Evolutionary conservation across 2,797 vertebrate genomes (phyloP).

Genomic region (Masticophis lateralis): DNA sequence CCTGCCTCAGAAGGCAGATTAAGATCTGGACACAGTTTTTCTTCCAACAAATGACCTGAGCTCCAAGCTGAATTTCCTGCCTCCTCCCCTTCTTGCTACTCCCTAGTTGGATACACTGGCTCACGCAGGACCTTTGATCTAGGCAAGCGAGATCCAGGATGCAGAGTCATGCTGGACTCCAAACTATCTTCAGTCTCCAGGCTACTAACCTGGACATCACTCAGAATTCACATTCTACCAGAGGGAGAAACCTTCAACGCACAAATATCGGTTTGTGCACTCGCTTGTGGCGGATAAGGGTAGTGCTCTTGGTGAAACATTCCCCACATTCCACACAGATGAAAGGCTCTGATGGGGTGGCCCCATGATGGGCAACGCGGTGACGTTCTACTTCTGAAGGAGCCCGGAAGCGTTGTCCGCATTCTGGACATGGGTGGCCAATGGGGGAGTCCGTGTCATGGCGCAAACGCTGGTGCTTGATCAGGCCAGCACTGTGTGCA

Average conservation of each 20-base stretch:
- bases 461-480: conserved; percentile 67
- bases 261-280: conserved; percentile 51
- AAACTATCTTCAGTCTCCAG: neutral
- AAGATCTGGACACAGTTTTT: neutral
- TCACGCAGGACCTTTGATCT: neutral
- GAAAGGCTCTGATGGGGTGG: conserved; percentile 37
- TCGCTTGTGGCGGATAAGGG: conserved; percentile 55
- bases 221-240: neutral
- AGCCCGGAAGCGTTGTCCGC: conserved; percentile 37
- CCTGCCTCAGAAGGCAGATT: neutral
- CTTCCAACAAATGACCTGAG: neutral
- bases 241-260: conserved; percentile 20
- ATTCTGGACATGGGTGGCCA: conserved; percentile 45
- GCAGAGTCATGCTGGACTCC: neutral
- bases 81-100: neutral
- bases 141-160: neutral
- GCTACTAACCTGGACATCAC: neutral
- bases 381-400: conserved; percentile 29
- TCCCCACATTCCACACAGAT: conserved; percentile 64
- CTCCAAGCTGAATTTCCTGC: neutral
- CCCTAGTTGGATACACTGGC: neutral
- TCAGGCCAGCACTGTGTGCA: conserved; percentile 66
- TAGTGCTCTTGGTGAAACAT: conserved; percentile 50
- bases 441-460: conserved; percentile 51
- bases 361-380: conserved; percentile 27